Evolutionary conservation across 2,888 invertebrate genomes (phyloP), one percentile per base, ranked within the genome.

Genomic region (Coelogynopora nodosa): DNA sequence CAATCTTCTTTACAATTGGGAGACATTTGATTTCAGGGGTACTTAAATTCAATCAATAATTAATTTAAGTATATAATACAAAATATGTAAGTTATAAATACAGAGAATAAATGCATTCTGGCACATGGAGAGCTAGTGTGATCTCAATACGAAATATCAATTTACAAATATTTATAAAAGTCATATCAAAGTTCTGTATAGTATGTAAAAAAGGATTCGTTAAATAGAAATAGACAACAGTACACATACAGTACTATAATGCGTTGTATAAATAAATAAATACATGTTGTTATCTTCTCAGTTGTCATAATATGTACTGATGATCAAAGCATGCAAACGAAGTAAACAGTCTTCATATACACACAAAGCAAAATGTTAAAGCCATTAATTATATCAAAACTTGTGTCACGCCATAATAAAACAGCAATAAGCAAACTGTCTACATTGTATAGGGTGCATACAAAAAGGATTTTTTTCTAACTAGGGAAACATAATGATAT

Each of bases 161-260:
- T 49, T 49, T 49, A 49, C 18, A 49, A 49, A 49, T 49, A 49
- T 49, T 5, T 18, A 23, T 74, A 74, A 13, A 74, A 74, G 23
- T 74, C 5, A 26, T 74, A 74, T 74, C 74, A 74, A 74, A 74
- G 74, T 74, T 74, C 10, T 74, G 74, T 74, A 74, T 74, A 74
- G 27, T 26, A 26, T 26, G 27, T 74, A 74, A 23, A 74, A 74
- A 74, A 26, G 5, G 5, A 23, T 5, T 74, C 74, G 2, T 26
- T n/a, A 74, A 74, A 49, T 10, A 49, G 49, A 49, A 49, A 49
- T 18, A 18, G 18, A 49, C 18, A 49, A 18, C 18, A 18, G 49
- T 18, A 49, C 10, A 49, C 49, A 18, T 49, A 49, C 49, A 13
- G 18, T 49, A 49, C 49, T 49, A 49, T 13, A 49, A 49, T 49